phyloP scores from a whole-genome alignment of 1,140 invertebrate species.

The Anagrus nilaparvatae region DNA sequence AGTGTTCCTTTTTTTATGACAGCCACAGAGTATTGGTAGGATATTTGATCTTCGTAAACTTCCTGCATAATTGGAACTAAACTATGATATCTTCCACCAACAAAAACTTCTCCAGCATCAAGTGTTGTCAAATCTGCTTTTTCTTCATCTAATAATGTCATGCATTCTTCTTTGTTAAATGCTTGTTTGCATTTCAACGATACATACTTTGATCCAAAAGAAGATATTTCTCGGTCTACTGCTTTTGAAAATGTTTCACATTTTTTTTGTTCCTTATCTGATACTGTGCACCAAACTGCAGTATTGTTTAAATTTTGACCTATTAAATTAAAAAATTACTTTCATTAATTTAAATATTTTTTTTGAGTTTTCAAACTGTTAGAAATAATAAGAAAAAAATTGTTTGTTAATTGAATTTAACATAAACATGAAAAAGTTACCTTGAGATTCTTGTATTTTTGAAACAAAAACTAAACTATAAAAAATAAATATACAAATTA shows the following conservation, averaged over 20 bases:
- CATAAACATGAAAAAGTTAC: background rate
- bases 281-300: conserved; percentile 66
- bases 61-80: conserved; percentile 83
- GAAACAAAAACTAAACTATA: background rate
- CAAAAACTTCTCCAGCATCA: conserved; percentile 88
- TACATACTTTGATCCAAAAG: conserved; percentile 53
- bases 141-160: conserved; percentile 62
- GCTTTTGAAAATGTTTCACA: conserved; percentile 61
- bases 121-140: conserved; percentile 76
- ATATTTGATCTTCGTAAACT: conserved; percentile 46
- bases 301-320: conserved; percentile 30
- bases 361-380: too few relatives aligned
- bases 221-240: conserved; percentile 50
- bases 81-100: conserved; percentile 85
- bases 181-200: conserved; percentile 56
- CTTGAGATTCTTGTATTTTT: background rate
- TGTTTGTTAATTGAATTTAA: background rate
- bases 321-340: conserved; percentile 18
- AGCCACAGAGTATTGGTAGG: conserved; percentile 73
- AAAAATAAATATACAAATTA: too few relatives aligned
- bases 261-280: conserved; percentile 60
- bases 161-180: conserved; percentile 73
- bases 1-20: conserved; percentile 63
- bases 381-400: background rate
- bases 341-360: background rate